Evolutionary conservation across 2,888 invertebrate genomes (phyloP).

Genomic region (Hermaeophaga mercurialis): DNA sequence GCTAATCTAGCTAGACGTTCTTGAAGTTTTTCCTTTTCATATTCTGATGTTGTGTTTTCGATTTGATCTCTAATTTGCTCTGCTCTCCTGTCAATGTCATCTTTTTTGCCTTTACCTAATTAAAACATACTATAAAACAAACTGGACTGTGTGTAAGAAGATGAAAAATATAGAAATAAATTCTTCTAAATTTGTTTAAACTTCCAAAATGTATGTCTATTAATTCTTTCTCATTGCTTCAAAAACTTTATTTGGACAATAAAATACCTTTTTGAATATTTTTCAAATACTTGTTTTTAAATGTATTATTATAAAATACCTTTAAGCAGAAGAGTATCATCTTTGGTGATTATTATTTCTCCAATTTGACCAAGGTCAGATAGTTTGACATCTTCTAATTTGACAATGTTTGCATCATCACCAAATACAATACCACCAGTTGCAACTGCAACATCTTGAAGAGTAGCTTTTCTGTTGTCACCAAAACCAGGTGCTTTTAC

Average conservation of each 20-base stretch:
- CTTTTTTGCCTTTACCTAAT: constrained; percentile 51
- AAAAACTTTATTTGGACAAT: too few species aligned
- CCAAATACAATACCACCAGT: constrained; percentile 59
- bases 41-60: constrained; percentile 57
- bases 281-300: too few species aligned
- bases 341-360: constrained; percentile 59
- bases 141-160: too few species aligned
- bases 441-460: constrained; percentile 59
- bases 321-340: constrained; percentile 58
- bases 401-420: constrained; percentile 58
- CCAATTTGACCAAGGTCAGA: constrained; percentile 58
- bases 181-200: too few species aligned
- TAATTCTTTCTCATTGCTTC: too few species aligned
- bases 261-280: too few species aligned
- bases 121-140: too few species aligned
- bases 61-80: constrained; percentile 58
- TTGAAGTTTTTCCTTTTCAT: constrained; percentile 60
- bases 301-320: too few species aligned
- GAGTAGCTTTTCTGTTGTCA: constrained; percentile 59
- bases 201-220: too few species aligned
- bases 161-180: too few species aligned
- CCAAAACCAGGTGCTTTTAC: constrained; percentile 62
- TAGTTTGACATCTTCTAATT: constrained; percentile 57
- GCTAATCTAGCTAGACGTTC: constrained; percentile 59
- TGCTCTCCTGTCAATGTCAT: constrained; percentile 55